Evolutionary conservation across 2,888 invertebrate genomes (phyloP).

Genomic region (Orchesellides sinensis): DNA sequence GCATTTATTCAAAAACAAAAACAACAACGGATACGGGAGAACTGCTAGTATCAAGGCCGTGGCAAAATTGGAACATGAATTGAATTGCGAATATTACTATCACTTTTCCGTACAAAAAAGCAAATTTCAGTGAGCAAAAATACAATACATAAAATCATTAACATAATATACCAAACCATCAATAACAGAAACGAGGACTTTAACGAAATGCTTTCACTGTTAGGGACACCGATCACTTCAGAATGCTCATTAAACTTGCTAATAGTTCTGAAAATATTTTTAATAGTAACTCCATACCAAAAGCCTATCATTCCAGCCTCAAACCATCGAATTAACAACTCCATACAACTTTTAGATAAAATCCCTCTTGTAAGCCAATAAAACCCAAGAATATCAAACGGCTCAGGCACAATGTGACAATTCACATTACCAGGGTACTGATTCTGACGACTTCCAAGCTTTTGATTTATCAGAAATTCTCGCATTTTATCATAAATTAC

Average conservation of each 20-base stretch:
- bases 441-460: conserved; percentile 4
- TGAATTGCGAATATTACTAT: background rate
- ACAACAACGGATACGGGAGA: background rate
- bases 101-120: background rate
- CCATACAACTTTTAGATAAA: background rate
- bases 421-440: background rate
- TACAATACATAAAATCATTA: background rate
- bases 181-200: background rate
- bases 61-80: background rate
- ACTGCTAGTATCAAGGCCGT: background rate
- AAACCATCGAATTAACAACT: background rate
- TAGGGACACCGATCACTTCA: background rate
- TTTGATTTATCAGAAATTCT: background rate
- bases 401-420: conserved; percentile 14
- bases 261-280: background rate
- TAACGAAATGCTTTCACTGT: background rate
- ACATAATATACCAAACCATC: background rate
- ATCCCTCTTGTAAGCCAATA: background rate
- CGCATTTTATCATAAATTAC: conserved; percentile 9
- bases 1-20: background rate
- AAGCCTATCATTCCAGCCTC: conserved; percentile 4
- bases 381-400: background rate
- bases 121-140: background rate
- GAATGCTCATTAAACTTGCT: background rate
- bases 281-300: conserved; percentile 11